Evolutionary conservation across 1,140 invertebrate species (phyloP).

Genomic region (Aphidius gifuensis): DNA sequence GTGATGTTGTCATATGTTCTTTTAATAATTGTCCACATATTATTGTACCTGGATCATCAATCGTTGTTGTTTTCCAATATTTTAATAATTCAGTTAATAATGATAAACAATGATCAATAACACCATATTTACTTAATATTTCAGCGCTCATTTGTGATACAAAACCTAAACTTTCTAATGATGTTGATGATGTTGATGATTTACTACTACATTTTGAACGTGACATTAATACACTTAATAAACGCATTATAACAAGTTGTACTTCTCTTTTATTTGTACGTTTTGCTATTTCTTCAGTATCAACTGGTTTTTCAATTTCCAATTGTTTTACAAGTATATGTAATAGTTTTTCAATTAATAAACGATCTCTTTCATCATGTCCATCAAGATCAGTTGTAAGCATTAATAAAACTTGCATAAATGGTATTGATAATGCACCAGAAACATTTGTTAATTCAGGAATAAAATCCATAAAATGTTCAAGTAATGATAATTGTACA

Average conservation of each 20-base stretch:
- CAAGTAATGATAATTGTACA: conserved; percentile 59
- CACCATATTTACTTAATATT: conserved; percentile 72
- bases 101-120: conserved; percentile 79
- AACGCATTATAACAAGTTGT: conserved; percentile 81
- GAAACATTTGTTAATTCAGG: conserved; percentile 61
- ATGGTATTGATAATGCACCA: conserved; percentile 84
- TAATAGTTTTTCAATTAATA: conserved; percentile 73
- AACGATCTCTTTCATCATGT: conserved; percentile 74
- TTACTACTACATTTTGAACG: conserved; percentile 65
- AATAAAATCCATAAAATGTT: conserved; percentile 62
- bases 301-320: conserved; percentile 64
- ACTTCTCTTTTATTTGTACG: conserved; percentile 73
- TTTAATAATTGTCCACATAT: conserved; percentile 68
- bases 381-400: conserved; percentile 86
- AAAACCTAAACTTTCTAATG: conserved; percentile 62
- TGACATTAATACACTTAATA: conserved; percentile 77
- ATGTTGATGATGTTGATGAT: conserved; percentile 45
- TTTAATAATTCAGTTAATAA: conserved; percentile 76
- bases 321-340: conserved; percentile 74
- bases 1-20: conserved; percentile 72
- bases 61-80: conserved; percentile 71
- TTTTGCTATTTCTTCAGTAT: conserved; percentile 57
- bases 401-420: conserved; percentile 88
- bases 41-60: conserved; percentile 55
- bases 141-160: conserved; percentile 74